A percentile compares a stretch with the other conserved stretches of the same genome.
Evolutionary conservation across 1,140 invertebrate genomes (phyloP).

Genomic region (Aleiodes sp.): DNA sequence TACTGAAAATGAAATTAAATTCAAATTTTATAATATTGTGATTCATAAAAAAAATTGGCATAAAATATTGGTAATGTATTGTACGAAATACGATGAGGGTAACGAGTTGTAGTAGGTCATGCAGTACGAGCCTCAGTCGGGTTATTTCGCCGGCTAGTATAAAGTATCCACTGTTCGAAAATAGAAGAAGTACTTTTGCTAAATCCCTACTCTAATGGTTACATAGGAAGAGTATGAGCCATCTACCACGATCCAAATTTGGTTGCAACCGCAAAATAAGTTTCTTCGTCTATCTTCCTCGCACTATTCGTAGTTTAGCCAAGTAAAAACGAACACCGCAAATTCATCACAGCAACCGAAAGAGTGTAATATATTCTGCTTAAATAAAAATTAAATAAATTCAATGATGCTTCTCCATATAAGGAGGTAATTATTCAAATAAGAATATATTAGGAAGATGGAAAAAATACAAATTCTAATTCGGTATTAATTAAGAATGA

Average conservation of each 20-base stretch:
- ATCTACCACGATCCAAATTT: conserved; percentile 64
- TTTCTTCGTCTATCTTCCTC: conserved; percentile 43
- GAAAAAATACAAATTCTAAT: too few relatives aligned
- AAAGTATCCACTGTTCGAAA: conserved; percentile 62
- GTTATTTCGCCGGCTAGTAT: conserved; percentile 41
- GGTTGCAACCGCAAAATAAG: conserved; percentile 64
- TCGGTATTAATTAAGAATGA: not conserved
- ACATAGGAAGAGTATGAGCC: conserved; percentile 36
- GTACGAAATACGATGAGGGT: conserved; percentile 8
- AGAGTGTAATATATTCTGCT: not conserved
- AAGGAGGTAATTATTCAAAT: too few relatives aligned
- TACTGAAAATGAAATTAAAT: conserved; percentile 56
- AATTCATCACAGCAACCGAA: too few relatives aligned
- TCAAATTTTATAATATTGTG: too few relatives aligned
- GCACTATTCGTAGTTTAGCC: not conserved
- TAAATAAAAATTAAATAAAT: not conserved
- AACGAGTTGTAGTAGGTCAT: not conserved
- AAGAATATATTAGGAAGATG: too few relatives aligned
- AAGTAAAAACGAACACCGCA: conserved; percentile 12
- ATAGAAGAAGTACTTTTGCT: conserved; percentile 51
- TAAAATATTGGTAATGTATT: too few relatives aligned
- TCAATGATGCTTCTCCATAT: too few relatives aligned
- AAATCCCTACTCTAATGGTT: conserved; percentile 45
- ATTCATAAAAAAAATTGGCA: too few relatives aligned
- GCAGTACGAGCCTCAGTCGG: not conserved